Conservation (phyloP, 1,140 invertebrate genomes). For the Hylaeus anthracinus region DNA sequence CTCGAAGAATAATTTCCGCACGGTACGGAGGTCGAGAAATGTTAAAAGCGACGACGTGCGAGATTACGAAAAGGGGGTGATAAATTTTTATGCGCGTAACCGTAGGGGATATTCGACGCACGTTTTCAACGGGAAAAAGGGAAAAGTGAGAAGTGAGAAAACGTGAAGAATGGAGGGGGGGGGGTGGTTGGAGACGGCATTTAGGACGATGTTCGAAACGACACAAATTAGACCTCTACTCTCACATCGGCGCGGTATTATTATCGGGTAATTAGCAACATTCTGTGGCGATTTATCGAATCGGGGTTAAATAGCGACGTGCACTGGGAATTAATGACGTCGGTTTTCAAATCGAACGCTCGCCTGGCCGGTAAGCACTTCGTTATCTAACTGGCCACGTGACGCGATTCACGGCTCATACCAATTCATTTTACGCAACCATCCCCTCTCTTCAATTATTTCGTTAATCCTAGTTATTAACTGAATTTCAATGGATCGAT, state of each 20-base stretch:
- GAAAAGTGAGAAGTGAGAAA: slow-evolving; percentile 14
- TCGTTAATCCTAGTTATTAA: too few species aligned
- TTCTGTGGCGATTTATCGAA: slow-evolving; percentile 48
- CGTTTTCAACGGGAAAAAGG: slow-evolving; percentile 6
- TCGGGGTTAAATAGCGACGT: slow-evolving; percentile 51
- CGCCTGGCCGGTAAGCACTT: slow-evolving; percentile 26
- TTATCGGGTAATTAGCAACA: slow-evolving; percentile 53
- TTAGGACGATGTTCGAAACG: slow-evolving; percentile 15
- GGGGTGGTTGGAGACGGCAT: not conserved
- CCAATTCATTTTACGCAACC: slow-evolving; percentile 2
- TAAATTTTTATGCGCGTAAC: not conserved
- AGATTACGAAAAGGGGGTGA: not conserved
- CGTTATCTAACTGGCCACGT: slow-evolving; percentile 38
- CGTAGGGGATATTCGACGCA: slow-evolving; percentile 19
- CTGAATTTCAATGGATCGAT: too few species aligned
- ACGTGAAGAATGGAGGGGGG: not conserved
- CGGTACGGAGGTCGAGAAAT: not conserved
- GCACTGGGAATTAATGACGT: slow-evolving; percentile 47
- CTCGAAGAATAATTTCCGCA: not conserved
- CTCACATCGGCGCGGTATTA: slow-evolving; percentile 33
- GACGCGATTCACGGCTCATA: slow-evolving; percentile 26
- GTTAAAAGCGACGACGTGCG: not conserved
- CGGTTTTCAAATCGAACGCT: slow-evolving; percentile 38
- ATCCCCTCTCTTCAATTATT: too few species aligned
- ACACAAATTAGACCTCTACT: slow-evolving; percentile 30